Percentiles rank a stretch among this genome's conserved stretches.
These are phyloP conservation scores for Marmota monax DNA, from an alignment of 2,113 vertebrate genomes.

Conservation along the genomic window DNA sequence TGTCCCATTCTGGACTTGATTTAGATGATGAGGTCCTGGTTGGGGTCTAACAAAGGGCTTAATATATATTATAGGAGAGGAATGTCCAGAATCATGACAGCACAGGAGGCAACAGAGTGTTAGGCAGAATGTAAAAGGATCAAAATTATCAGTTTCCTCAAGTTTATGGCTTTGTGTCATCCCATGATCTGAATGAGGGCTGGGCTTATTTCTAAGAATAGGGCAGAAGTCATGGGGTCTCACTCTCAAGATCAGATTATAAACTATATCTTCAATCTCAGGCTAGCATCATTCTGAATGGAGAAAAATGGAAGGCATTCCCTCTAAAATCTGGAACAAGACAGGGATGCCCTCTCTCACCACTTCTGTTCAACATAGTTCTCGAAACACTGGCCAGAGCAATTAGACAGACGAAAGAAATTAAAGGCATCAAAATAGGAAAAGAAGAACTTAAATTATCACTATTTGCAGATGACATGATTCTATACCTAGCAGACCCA, in stretches of 20 bases:
- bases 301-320: too few species aligned
- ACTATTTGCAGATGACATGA: too few species aligned
- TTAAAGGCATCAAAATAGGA: too few species aligned
- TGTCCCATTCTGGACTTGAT: not conserved
- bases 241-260: not conserved
- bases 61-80: not conserved
- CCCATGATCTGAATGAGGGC: not conserved
- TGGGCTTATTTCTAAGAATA: not conserved
- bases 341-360: too few species aligned
- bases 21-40: not conserved
- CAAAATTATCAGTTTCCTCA: not conserved
- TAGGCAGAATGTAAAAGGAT: accelerated
- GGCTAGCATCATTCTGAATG: too few species aligned
- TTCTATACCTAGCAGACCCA: too few species aligned
- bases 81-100: not conserved
- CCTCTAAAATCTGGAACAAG: too few species aligned
- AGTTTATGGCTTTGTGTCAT: not conserved
- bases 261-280: not conserved
- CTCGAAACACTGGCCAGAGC: too few species aligned
- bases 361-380: too few species aligned
- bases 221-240: too few species aligned
- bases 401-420: too few species aligned
- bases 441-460: too few species aligned
- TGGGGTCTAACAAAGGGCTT: not conserved
- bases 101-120: accelerated